phyloP scores from a whole-genome alignment of 1,140 invertebrate genomes.

The Eurosta solidaginis region DNA sequence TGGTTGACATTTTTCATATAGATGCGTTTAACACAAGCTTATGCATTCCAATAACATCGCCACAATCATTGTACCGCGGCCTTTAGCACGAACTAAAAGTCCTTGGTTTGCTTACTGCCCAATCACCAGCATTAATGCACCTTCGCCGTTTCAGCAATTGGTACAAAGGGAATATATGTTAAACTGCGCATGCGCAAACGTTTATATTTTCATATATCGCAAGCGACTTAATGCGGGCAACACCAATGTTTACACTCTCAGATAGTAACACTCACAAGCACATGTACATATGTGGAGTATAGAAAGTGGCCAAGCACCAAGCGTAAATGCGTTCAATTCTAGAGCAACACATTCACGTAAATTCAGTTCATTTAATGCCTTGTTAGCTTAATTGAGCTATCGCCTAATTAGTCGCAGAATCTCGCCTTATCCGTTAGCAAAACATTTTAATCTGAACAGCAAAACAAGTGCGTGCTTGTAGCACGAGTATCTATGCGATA shows the following conservation, averaged over 20 bases:
- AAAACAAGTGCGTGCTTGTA: constrained; percentile 18
- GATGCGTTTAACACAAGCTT: no score
- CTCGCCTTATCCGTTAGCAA: constrained; percentile 29
- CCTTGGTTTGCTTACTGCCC: neutral
- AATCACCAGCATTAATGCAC: neutral
- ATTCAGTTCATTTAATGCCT: constrained; percentile 32
- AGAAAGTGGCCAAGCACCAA: neutral
- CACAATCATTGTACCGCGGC: no score
- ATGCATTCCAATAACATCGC: no score
- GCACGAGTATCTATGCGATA: constrained; percentile 4
- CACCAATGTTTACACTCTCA: no score
- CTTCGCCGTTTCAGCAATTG: neutral
- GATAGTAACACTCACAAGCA: no score
- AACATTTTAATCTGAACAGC: constrained; percentile 22
- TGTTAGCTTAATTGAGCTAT: constrained; percentile 38
- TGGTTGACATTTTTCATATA: no score
- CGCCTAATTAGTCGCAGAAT: constrained; percentile 34
- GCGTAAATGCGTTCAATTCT: neutral
- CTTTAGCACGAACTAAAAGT: neutral
- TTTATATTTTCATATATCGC: neutral
- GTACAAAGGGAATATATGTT: neutral
- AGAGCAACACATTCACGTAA: constrained; percentile 8
- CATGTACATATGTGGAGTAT: neutral
- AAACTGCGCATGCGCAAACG: neutral
- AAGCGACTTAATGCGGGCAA: neutral